Evolutionary conservation across 2,888 invertebrate species (phyloP).

Genomic region (Hartigia nigra): DNA sequence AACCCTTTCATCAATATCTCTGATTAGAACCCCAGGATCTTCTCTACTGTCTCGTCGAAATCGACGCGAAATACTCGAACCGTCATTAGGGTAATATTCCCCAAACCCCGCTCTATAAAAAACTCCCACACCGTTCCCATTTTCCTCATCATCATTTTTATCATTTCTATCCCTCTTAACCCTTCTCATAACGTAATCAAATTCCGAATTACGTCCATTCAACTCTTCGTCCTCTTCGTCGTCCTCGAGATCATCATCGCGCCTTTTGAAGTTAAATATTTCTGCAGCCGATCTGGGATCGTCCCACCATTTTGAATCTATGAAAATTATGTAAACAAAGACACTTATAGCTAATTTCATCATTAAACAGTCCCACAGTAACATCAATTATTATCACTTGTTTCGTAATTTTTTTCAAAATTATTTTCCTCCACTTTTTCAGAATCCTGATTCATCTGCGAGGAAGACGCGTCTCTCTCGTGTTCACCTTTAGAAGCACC

Average conservation of each 20-base stretch:
- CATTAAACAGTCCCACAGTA: conserved; percentile 6
- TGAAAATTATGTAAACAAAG: neutral
- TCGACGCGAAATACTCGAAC: neutral
- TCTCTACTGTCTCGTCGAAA: neutral
- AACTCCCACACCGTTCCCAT: conserved; percentile 7
- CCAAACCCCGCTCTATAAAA: conserved; percentile 31
- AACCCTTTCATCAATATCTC: neutral
- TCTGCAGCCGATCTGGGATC: conserved; percentile 14
- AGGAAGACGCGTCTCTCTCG: conserved; percentile 13
- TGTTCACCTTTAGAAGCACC: conserved; percentile 13
- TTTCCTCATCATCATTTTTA: conserved; percentile 18
- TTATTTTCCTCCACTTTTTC: neutral
- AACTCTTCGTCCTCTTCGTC: conserved; percentile 18
- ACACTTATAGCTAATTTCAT: conserved; percentile 13
- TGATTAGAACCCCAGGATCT: neutral
- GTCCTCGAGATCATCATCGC: conserved; percentile 17
- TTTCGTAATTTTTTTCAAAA: neutral
- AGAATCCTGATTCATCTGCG: neutral
- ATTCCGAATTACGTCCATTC: conserved; percentile 6
- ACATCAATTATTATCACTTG: conserved; percentile 21
- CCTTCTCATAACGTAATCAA: conserved; percentile 20
- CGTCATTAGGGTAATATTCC: conserved; percentile 25
- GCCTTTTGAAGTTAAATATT: conserved; percentile 17
- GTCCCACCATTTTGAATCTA: conserved; percentile 23
- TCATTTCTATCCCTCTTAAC: conserved; percentile 29